Evolutionary conservation across 2,113 vertebrate species (phyloP).

Genomic region (Austrofundulus limnaeus): DNA sequence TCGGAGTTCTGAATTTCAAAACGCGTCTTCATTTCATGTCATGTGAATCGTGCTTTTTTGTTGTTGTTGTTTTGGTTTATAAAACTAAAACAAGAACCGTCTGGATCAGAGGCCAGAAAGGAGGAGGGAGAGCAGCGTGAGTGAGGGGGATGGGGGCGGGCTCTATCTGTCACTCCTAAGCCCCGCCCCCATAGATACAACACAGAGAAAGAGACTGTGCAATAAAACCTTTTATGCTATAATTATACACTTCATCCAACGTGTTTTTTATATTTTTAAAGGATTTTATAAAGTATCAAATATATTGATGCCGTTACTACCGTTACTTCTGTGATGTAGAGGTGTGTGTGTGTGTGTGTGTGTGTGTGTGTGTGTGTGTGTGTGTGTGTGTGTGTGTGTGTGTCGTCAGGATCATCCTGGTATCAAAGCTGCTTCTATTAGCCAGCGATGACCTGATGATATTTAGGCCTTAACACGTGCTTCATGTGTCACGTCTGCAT

Average conservation of each 20-base stretch:
- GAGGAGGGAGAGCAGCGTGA: too few relatives aligned
- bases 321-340: slow-evolving; percentile 38
- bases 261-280: slow-evolving; percentile 69
- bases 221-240: slow-evolving; percentile 83
- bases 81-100: neutral
- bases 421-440: slow-evolving; percentile 41
- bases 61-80: neutral
- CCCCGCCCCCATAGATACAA: slow-evolving; percentile 36
- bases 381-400: slow-evolving; percentile 7
- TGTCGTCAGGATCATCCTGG: slow-evolving; percentile 19
- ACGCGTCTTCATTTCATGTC: slow-evolving; percentile 54
- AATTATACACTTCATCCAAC: slow-evolving; percentile 62
- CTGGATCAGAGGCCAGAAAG: slow-evolving; percentile 13
- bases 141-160: too few relatives aligned
- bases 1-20: slow-evolving; percentile 28
- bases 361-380: neutral
- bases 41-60: slow-evolving; percentile 37
- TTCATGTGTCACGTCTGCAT: slow-evolving; percentile 50
- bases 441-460: slow-evolving; percentile 10
- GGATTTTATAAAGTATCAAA: slow-evolving; percentile 60
- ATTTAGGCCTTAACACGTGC: slow-evolving; percentile 38
- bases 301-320: slow-evolving; percentile 42
- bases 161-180: too few relatives aligned
- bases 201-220: slow-evolving; percentile 78
- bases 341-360: neutral